Percentiles rank a stretch among this genome's conserved stretches.
Evolutionary conservation across 92 coral and sea anemone genomes (phyloP).

Genomic region (Bergia puertoricense): DNA sequence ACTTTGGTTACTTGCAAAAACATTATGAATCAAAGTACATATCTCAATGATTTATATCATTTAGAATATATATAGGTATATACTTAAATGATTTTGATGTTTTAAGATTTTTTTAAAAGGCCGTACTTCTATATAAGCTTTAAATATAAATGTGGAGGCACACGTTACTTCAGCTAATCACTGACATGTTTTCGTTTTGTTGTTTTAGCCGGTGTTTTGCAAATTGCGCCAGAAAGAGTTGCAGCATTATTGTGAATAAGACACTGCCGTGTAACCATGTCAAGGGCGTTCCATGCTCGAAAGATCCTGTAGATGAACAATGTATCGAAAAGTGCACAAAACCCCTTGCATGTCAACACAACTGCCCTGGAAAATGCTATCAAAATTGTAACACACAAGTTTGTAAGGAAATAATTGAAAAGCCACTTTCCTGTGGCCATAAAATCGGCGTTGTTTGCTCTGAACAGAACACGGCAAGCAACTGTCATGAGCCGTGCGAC

Average conservation of each 20-base stretch:
- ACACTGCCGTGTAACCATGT: slow-evolving; percentile 16
- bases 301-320: slow-evolving; percentile 23
- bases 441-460: slow-evolving; percentile 47
- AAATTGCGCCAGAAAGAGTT: slow-evolving; percentile 9
- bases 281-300: slow-evolving; percentile 27
- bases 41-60: too few species aligned
- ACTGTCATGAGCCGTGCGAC: slow-evolving; percentile 33
- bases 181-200: not conserved
- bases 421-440: slow-evolving; percentile 55
- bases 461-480: slow-evolving; percentile 8
- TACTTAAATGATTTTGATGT: too few species aligned
- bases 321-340: slow-evolving; percentile 39
- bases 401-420: slow-evolving; percentile 43
- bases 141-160: too few species aligned
- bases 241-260: not conserved
- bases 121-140: too few species aligned
- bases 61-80: too few species aligned
- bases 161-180: too few species aligned
- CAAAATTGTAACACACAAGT: slow-evolving; percentile 39
- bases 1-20: too few species aligned
- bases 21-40: too few species aligned
- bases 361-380: slow-evolving; percentile 47
- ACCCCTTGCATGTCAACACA: slow-evolving; percentile 56
- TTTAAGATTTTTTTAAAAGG: too few species aligned
- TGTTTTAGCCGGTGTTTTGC: slow-evolving; percentile 24